phyloP scores from a whole-genome alignment of 2,113 vertebrate genomes.

The Oncorhynchus gorbuscha region DNA sequence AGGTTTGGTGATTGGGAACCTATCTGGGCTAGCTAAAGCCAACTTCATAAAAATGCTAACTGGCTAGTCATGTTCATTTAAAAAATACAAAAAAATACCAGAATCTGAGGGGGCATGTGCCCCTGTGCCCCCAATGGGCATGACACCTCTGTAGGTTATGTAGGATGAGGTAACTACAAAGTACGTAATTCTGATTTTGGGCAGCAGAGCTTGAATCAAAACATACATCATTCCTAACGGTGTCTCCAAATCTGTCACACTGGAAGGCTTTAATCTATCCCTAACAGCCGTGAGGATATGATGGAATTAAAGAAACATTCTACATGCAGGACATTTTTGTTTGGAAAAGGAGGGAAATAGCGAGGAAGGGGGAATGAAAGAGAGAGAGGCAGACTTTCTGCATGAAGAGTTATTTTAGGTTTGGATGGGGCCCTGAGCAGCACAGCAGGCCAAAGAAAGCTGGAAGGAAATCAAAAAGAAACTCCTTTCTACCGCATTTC shows the following conservation, averaged over 20 bases:
- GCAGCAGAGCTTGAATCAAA: slow-evolving; percentile 18
- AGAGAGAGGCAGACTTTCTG: slow-evolving; percentile 11
- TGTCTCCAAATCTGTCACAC: slow-evolving; percentile 25
- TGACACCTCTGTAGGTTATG: no score
- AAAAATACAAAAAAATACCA: no score
- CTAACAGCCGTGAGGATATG: slow-evolving; percentile 20
- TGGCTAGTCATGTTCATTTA: no score
- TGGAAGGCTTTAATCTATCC: slow-evolving; percentile 35
- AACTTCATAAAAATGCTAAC: no score
- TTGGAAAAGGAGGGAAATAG: slow-evolving; percentile 34
- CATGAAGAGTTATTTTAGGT: slow-evolving; percentile 57
- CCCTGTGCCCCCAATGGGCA: no score
- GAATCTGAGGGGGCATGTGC: slow-evolving; percentile 11
- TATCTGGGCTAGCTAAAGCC: no score
- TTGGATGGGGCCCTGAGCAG: slow-evolving; percentile 41
- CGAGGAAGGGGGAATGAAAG: slow-evolving; percentile 23
- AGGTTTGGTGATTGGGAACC: no score
- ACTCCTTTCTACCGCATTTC: slow-evolving; percentile 43
- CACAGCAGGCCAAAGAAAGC: slow-evolving; percentile 66
- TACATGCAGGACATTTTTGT: slow-evolving; percentile 20
- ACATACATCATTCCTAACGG: slow-evolving; percentile 28
- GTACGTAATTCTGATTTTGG: background rate
- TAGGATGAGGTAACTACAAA: slow-evolving; percentile 24
- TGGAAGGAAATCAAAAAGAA: slow-evolving; percentile 55
- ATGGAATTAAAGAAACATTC: slow-evolving; percentile 40